Base-by-base conservation (phyloP, 1,140 invertebrate genomes). In the Coelopa frigida region DNA sequence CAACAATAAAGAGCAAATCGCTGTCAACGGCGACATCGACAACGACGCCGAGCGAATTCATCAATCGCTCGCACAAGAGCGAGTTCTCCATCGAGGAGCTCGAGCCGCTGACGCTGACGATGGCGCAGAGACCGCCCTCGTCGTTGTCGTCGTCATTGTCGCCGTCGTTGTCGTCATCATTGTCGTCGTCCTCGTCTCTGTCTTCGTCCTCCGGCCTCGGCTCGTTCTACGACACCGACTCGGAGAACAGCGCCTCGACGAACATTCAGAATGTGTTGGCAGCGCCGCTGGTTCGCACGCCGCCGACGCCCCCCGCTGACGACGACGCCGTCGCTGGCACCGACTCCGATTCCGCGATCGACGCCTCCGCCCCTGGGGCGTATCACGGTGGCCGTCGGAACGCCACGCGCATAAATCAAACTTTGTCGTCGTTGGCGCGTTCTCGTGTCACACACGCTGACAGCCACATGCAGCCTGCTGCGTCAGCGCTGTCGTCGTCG, bases 31-130 rank as follows among this genome's bases (percentile, higher is more conserved):
- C 46, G 8, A 24, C 33, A 11, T 23, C 53, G 3, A 40, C 51
- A 6, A 54, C 49, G 29, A 44, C 56, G 8, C 21, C 48, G 5
- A 64, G 64, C 12, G 64, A 67, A 12, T 67, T 64, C 35, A 58
- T 67, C 18, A 67, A 66, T 52, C 56, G 61, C 3, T 68, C 64
- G 20, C 61, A 68, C 33, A 68, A 68, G 47, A 65, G 59, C 39
- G 64, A 68, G 26, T 49, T 68, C 11, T 62, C 64, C 24, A 65
- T 68, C 33, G 64, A 68, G 54, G 64, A 68, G 50, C 40, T 58
- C 1, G 61, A 68, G 14, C 64, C 50, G 6, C 32, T 47, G 35
- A 51, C 49, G 27, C 38, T 47, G 44, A 22, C 32, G 12, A 37
- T 39, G 5, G 31, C 40, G 17, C 26, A 44, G 49, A 42, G 29